Base-by-base conservation (phyloP, 2,113 vertebrate species). In the Proterorhinus semilunaris region DNA sequence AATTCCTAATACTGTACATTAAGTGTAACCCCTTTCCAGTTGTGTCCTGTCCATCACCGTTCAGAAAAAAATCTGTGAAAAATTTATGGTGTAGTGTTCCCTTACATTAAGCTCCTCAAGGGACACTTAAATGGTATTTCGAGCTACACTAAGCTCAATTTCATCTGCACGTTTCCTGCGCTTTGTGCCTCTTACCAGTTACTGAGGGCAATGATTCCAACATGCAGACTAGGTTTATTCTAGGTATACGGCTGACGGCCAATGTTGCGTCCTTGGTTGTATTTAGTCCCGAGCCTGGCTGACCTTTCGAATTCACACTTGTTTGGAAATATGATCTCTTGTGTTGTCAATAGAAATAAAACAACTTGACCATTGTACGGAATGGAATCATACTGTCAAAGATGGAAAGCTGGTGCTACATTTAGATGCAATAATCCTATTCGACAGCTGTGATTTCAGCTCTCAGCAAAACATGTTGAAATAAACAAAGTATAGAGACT, bases 41-140 rank as follows among this genome's bases (percentile, higher is more conserved):
- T 87, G 84, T 70, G 76, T 71, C 69, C 73, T 83, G 82, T 88
- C 88, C 83, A 73, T 89, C 84, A 87, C 53, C 57, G 64, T 9
- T 16, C 44, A 42, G 57, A 54, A 70, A 78, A 82, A 78, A 83
- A 70, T 71, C 71, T 72, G 73, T n/a, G n/a, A n/a, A n/a, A n/a
- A n/a, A n/a, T 81, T 80, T 76, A 69, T 62, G 61, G 50, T 74
- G 49, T 50, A 73, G 83, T 83, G 66, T 82, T 87, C 49, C 74
- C 81, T 86, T 85, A 62, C 81, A 75, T 64, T 59, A 46, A 66
- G 72, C 58, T 75, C 6, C 71, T 67, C 64, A 54, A 69, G 68
- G 44, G 83, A 75, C 81, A 82, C 79, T 21, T 21, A 68, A 68
- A 79, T 71, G 74, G 59, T 68, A 76, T 82, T 79, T 75, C 16